Evolutionary conservation across 2,888 invertebrate genomes (phyloP), one percentile per base, ranked within the genome.

Genomic region (Pterostichus madidus): DNA sequence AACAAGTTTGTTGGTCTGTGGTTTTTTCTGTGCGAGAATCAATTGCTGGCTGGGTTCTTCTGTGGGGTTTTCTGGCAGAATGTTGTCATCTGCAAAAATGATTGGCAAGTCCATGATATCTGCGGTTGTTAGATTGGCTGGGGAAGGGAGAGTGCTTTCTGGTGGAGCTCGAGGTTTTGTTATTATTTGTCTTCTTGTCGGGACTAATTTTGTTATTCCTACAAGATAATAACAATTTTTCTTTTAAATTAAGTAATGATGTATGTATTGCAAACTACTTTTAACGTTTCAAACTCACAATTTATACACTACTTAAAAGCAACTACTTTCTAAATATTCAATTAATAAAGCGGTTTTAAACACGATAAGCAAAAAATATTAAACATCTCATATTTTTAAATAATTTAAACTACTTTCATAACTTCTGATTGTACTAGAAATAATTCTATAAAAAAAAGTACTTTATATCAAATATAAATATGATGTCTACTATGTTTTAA

Each of bases 61-160:
- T 82, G 84, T 13, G 84, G 86, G 39, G 80, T 86, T 86, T 59
- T 88, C 89, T 11, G 89, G 84, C 10, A 89, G 85, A 84, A 86
- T 84, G 85, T 89, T 88, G 84, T 92, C 93, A 85, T 94, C 93
- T 0, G 94, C 94, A 87, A 94, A 93, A 83, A 94, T 92, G 85
- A 94, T 93, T 0, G 94, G 94, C 87, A 94, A 91, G 86, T 94
- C 93, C 86, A 93, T 91, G 64, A 94, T 94, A 86, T 93, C 93
- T 83, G 91, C 89, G 0, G 89, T 88, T 0, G 92, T 91, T 32
- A 92, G 85, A 87, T 92, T 92, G 71, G 91, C 87, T 0, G 89
- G 89, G 46, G 89, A 89, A 2, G 89, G 88, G 79, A 89, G 83
- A 2, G 86, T 84, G 8, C 85, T 84, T 11, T 86, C 83, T 73